These are phyloP conservation scores for Oreochromis grahami DNA, from an alignment of 2,797 vertebrate genomes.

Conservation along the genomic window DNA sequence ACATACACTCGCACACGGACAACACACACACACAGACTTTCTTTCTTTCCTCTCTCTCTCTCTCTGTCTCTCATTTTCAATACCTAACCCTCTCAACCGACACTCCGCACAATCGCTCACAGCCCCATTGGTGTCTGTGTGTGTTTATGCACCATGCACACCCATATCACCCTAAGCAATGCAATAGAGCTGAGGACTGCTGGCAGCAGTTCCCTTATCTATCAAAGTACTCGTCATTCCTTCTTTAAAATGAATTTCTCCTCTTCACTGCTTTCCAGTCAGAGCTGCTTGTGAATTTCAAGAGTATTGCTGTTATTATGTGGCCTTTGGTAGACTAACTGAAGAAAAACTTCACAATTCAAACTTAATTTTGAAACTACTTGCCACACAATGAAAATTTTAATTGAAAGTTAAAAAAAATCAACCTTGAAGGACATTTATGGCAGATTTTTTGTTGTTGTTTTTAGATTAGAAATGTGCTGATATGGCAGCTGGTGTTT, in stretches of 20 bases:
- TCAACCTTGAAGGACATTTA: neutral
- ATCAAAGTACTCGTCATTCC: constrained; percentile 53
- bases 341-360: constrained; percentile 13
- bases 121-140: constrained; percentile 23
- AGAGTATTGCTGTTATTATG: constrained; percentile 39
- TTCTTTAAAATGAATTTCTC: constrained; percentile 62
- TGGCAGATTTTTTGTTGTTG: neutral
- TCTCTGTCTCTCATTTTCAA: constrained; percentile 7
- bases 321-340: neutral
- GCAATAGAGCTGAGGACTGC: constrained; percentile 48
- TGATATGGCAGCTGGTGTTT: neutral
- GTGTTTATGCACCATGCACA: constrained; percentile 45
- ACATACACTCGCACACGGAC: neutral
- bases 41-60: neutral
- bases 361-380: neutral
- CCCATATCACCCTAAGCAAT: constrained; percentile 38
- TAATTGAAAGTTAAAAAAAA: neutral
- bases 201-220: constrained; percentile 62
- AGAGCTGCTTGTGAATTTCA: constrained; percentile 44
- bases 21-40: constrained; percentile 1
- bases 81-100: constrained; percentile 17
- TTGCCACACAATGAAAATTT: neutral
- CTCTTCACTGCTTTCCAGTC: constrained; percentile 50
- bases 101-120: constrained; percentile 12
- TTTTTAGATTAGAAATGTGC: neutral